phyloP scores from a whole-genome alignment of 1,140 invertebrate species.

The Forficula auricularia region DNA sequence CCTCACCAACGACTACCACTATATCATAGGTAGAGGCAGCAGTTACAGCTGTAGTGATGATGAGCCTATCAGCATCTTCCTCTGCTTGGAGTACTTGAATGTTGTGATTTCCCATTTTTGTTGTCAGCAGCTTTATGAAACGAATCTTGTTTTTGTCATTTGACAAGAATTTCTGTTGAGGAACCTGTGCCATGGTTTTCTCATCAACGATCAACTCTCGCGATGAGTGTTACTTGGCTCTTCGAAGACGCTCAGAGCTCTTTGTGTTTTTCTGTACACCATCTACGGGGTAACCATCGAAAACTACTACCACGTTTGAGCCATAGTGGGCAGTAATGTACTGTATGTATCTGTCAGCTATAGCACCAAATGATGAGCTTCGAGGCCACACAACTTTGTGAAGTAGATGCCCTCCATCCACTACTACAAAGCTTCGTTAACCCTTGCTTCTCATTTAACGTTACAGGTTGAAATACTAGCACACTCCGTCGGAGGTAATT shows the following conservation, averaged over 20 bases:
- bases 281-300: conserved; percentile 5
- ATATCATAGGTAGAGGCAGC: no score
- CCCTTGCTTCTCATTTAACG: no score
- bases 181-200: neutral
- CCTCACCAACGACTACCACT: no score
- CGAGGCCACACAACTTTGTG: conserved; percentile 1
- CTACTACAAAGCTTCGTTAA: no score
- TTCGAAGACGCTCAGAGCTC: neutral
- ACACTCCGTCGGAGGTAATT: no score
- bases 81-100: no score
- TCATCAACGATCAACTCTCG: conserved; percentile 7
- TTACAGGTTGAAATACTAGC: no score
- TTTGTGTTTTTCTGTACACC: conserved; percentile 6
- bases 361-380: neutral
- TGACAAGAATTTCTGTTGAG: conserved; percentile 9
- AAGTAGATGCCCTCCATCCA: conserved; percentile 3
- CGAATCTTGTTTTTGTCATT: conserved; percentile 6
- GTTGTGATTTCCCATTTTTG: no score
- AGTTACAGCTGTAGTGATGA: no score
- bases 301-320: neutral
- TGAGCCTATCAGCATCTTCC: no score
- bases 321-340: conserved; percentile 2
- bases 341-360: neutral
- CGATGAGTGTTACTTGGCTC: neutral
- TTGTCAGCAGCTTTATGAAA: conserved; percentile 4